Base-by-base conservation (phyloP, 2,888 invertebrate genomes). In the Resseliella maxima region DNA sequence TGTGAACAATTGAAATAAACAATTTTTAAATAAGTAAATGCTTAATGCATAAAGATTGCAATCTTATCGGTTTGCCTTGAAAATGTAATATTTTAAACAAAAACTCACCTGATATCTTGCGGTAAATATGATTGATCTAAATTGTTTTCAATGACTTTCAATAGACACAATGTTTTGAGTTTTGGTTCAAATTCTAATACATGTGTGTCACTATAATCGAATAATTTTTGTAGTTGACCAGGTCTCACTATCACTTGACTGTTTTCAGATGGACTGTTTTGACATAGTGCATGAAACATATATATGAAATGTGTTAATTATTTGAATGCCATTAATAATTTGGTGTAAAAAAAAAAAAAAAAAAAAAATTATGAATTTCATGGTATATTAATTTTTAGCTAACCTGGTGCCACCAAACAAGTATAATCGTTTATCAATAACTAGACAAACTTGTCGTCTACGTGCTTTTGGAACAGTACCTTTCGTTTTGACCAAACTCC, bases 371-470 rank as follows among this genome's bases (percentile, higher is more conserved):
- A 36, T 31, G 10, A 35, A 72, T 85, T 5, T 35, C 2, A 46
- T 85, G 3, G 27, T 12, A 85, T 85, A 35, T 38, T 18, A 50
- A 50, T 50, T 36, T 50, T 85, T 83, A 87, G 38, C 85, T 89
- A 91, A 96, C 95, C 96, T 97, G 86, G 97, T 97, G 64, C 98
- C 98, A 85, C 98, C 98, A 92, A 98, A 98, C 86, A 98, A 92
- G 90, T 94, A 97, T 88, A 97, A 93, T 89, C 94, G 93, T 88
- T 94, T 93, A 21, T 93, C 94, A 88, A 95, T 93, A 85, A 96
- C 92, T 89, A 97, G 93, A 90, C 97, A 96, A 86, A 95, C 96
- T 90, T 98, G 98, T 85, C 96, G 92, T 88, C 96, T 91, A 85
- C 95, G 92, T 87, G 93, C 92, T 89, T 93, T 93, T 0, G 95